Percentiles rank a stretch among this genome's conserved stretches.
Conservation (phyloP, 2,113 vertebrate genomes). For the Stercorarius parasiticus region DNA sequence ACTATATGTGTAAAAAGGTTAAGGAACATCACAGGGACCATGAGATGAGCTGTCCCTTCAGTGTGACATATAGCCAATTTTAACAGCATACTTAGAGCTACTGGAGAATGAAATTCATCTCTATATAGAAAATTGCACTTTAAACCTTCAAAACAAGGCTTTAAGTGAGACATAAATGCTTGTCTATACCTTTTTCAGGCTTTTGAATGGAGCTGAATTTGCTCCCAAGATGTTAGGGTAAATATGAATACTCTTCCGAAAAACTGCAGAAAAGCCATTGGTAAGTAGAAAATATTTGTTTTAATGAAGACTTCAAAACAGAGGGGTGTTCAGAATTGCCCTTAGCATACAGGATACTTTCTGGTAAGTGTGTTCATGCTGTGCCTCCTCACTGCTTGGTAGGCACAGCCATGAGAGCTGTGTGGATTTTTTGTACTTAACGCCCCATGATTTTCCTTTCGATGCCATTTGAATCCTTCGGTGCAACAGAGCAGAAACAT, state of each 20-base stretch:
- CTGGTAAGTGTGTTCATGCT: background rate
- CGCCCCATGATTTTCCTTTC: background rate
- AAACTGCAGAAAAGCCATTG: background rate
- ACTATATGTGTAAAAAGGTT: background rate
- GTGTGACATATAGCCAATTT: slow-evolving; percentile 16
- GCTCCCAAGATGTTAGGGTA: background rate
- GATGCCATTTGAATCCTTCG: background rate
- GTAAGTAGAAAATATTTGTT: background rate
- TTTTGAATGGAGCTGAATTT: background rate
- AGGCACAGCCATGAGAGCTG: background rate
- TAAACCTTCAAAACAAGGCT: slow-evolving; percentile 46
- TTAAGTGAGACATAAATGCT: background rate
- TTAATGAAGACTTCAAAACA: background rate
- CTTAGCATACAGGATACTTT: background rate
- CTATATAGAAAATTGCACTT: background rate
- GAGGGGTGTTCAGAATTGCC: background rate
- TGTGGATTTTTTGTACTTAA: background rate
- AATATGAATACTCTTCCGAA: background rate
- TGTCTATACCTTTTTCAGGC: background rate
- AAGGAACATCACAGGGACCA: background rate
- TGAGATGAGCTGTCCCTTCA: slow-evolving; percentile 16
- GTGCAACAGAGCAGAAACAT: background rate
- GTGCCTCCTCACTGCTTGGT: background rate
- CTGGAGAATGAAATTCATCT: slow-evolving; percentile 36
- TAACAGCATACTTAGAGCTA: slow-evolving; percentile 10